Conservation (phyloP, 2,797 vertebrate species). For the Sebastiscus albofasciatus region DNA sequence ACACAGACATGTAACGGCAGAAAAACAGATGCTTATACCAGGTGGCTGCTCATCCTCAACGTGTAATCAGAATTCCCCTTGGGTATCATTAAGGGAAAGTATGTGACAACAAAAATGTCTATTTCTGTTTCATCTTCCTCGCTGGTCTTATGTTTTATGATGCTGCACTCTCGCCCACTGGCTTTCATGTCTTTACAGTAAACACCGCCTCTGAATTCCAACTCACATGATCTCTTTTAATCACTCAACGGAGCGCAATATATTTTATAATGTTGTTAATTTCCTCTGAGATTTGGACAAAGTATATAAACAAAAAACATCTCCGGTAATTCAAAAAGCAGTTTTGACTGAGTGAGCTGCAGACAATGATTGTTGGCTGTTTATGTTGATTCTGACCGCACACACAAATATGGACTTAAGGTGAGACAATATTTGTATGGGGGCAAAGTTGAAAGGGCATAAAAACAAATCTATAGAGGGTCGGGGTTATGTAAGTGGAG, state of each 20-base stretch:
- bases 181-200: not conserved
- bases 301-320: not conserved
- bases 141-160: conserved; percentile 69
- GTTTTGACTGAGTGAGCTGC: not conserved
- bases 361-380: not conserved
- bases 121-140: not conserved
- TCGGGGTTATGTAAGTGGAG: not conserved
- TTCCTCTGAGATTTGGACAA: not conserved
- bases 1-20: not conserved
- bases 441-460: not conserved
- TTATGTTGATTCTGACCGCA: not conserved
- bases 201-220: not conserved
- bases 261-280: not conserved
- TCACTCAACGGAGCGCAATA: not conserved
- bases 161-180: conserved; percentile 35
- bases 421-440: not conserved
- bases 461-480: not conserved
- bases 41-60: not conserved
- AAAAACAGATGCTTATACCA: not conserved
- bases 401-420: not conserved
- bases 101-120: not conserved
- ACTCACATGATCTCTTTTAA: not conserved
- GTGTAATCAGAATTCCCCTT: not conserved
- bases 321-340: not conserved
- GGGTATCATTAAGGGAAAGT: not conserved